Conservation (phyloP, 1,140 invertebrate species). For the Pseudoatta argentina region DNA sequence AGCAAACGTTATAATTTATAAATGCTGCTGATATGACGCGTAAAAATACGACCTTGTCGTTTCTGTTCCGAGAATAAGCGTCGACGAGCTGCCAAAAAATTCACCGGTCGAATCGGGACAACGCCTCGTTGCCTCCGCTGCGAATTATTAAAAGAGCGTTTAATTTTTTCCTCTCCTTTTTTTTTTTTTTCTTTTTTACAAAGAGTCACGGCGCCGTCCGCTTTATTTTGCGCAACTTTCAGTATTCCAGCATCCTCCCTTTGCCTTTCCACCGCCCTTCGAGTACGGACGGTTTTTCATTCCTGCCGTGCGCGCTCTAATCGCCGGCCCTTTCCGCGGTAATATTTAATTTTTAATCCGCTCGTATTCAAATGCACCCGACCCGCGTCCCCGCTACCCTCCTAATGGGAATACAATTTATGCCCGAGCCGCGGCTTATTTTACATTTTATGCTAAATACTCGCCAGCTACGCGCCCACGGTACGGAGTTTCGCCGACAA, state of each 20-base stretch:
- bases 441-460: constrained; percentile 85
- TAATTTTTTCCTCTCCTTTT: constrained; percentile 36
- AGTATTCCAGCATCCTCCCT: constrained; percentile 46
- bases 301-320: constrained; percentile 73
- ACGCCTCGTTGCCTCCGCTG: constrained; percentile 8
- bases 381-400: constrained; percentile 53
- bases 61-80: not conserved
- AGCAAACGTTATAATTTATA: constrained; percentile 1
- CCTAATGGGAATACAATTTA: constrained; percentile 85
- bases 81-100: constrained; percentile 34
- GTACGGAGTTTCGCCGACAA: constrained; percentile 59
- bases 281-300: constrained; percentile 68
- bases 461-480: constrained; percentile 50
- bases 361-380: constrained; percentile 81
- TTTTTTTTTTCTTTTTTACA: constrained; percentile 27
- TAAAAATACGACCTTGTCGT: not conserved
- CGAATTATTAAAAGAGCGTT: constrained; percentile 74
- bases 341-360: constrained; percentile 84
- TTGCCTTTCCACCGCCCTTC: constrained; percentile 37
- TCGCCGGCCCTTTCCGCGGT: constrained; percentile 78
- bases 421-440: constrained; percentile 82
- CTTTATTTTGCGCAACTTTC: constrained; percentile 49
- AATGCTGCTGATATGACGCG: not conserved
- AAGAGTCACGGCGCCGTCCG: constrained; percentile 38
- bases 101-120: constrained; percentile 36